A percentile compares a stretch with the other conserved stretches of the same genome.
These are phyloP conservation scores for Oryzias celebensis DNA, from an alignment of 2,113 vertebrate species.

Conservation along the genomic window DNA sequence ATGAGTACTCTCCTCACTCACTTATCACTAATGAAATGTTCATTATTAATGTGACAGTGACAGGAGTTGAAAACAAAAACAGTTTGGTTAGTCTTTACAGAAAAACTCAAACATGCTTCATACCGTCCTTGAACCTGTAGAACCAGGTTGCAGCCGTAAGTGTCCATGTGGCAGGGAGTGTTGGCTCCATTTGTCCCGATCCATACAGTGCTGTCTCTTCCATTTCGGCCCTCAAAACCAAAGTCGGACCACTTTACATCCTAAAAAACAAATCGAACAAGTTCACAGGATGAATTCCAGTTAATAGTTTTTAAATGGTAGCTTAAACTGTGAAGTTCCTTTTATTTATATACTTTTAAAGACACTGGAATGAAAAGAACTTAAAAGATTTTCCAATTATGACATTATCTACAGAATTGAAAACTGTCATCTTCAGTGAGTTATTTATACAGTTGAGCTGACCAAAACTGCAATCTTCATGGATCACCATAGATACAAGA, in stretches of 20 bases:
- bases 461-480: too few species aligned
- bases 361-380: too few species aligned
- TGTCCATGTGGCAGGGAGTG: conserved; percentile 93
- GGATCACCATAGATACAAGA: too few species aligned
- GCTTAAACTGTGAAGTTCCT: neutral
- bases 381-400: too few species aligned
- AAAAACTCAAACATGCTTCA: conserved; percentile 10
- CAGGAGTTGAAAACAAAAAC: neutral
- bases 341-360: neutral
- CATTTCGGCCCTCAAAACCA: conserved; percentile 87
- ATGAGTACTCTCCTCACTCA: too few species aligned
- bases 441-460: too few species aligned
- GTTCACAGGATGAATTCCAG: neutral
- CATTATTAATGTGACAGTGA: too few species aligned
- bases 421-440: too few species aligned
- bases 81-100: neutral
- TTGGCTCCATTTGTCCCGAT: conserved; percentile 89
- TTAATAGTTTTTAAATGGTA: neutral
- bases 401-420: too few species aligned
- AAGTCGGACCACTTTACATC: conserved; percentile 91
- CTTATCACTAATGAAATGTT: too few species aligned
- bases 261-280: conserved; percentile 59
- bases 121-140: conserved; percentile 97
- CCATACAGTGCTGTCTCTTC: conserved; percentile 91
- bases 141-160: conserved; percentile 94